A percentile compares a stretch with the other conserved stretches of the same genome.
Conservation (phyloP, 2,113 vertebrate species). For the Zosterops pallidus region DNA sequence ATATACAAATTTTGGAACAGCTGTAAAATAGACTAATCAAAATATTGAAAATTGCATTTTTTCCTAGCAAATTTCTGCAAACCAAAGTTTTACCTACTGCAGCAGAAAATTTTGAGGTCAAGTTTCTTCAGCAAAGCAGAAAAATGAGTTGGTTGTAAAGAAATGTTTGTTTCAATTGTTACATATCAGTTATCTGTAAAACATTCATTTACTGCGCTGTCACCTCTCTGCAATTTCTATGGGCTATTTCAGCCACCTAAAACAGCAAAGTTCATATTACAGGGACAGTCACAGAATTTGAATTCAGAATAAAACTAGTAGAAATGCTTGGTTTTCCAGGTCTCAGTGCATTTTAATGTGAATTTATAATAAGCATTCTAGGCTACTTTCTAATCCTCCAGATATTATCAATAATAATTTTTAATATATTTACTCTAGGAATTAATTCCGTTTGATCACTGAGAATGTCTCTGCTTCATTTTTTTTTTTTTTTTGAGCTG, state of each 20-base stretch:
- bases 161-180: neutral
- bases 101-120: neutral
- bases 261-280: neutral
- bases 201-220: neutral
- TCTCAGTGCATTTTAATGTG: neutral
- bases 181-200: neutral
- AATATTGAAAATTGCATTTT: neutral
- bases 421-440: neutral
- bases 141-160: neutral
- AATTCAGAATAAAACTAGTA: neutral
- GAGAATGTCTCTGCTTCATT: neutral
- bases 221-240: neutral
- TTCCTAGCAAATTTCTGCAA: neutral
- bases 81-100: neutral
- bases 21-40: neutral
- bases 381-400: neutral
- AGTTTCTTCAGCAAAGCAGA: neutral
- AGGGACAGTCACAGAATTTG: neutral
- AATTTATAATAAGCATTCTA: neutral
- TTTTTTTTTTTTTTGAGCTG: neutral
- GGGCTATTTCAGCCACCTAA: neutral
- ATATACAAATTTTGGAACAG: neutral
- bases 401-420: neutral
- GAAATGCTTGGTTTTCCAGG: neutral
- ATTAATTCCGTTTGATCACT: neutral